A percentile compares a stretch with the other conserved stretches of the same genome.
phyloP scores from a whole-genome alignment of 2,797 vertebrate genomes.

The Hippoglossus hippoglossus region DNA sequence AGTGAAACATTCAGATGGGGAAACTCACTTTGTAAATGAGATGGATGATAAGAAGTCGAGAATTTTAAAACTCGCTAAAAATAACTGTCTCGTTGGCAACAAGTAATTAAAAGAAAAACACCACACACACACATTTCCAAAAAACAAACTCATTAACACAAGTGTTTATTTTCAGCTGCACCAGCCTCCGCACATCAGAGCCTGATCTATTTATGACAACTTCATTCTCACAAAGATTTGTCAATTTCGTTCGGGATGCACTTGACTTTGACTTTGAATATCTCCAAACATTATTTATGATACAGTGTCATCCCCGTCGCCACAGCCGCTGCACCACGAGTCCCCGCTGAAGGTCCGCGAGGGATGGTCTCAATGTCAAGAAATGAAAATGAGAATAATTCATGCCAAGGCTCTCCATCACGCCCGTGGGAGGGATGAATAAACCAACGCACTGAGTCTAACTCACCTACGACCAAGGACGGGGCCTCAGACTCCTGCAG shows the following conservation, averaged over 20 bases:
- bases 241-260: constrained; percentile 29
- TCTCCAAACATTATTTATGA: constrained; percentile 60
- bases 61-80: neutral
- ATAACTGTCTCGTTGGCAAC: neutral
- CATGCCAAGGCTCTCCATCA: constrained; percentile 54
- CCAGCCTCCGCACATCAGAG: constrained; percentile 1
- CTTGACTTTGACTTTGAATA: constrained; percentile 65
- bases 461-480: constrained; percentile 53
- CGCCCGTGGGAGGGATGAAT: constrained; percentile 43
- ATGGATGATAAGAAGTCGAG: constrained; percentile 17
- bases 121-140: neutral
- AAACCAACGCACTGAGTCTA: constrained; percentile 37
- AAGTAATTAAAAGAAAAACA: constrained; percentile 27
- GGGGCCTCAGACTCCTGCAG: constrained; percentile 11
- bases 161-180: constrained; percentile 2
- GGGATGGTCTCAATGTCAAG: constrained; percentile 67
- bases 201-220: constrained; percentile 6
- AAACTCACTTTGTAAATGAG: constrained; percentile 25
- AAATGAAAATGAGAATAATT: constrained; percentile 72
- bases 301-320: constrained; percentile 21
- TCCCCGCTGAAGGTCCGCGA: constrained; percentile 51
- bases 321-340: constrained; percentile 33
- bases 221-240: neutral
- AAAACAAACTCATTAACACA: constrained; percentile 4
- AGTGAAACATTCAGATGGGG: neutral